These are phyloP conservation scores for Cebidichthys violaceus DNA, from an alignment of 2,113 vertebrate species.

Conservation along the genomic window DNA sequence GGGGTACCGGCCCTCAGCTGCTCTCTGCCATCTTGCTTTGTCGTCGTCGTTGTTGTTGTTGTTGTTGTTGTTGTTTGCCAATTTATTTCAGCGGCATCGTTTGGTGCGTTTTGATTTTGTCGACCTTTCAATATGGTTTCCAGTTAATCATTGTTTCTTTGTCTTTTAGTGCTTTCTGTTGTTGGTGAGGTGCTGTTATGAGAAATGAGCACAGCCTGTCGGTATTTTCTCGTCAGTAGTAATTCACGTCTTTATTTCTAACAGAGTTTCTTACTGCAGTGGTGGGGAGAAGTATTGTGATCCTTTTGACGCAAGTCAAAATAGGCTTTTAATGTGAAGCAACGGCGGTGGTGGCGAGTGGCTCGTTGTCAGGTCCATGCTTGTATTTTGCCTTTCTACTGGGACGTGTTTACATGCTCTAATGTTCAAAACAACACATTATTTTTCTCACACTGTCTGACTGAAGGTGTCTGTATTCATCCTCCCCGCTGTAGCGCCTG, in stretches of 20 bases:
- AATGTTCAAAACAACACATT: not conserved
- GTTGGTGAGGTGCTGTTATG: not conserved
- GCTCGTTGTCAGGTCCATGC: not conserved
- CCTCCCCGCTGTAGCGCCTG: not conserved
- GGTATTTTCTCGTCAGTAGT: not conserved
- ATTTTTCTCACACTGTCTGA: too few species aligned
- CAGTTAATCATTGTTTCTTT: not conserved
- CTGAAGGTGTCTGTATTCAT: not conserved
- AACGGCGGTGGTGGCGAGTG: not conserved
- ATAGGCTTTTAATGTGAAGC: not conserved
- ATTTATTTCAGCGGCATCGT: not conserved
- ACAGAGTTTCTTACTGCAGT: not conserved
- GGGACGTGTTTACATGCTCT: not conserved
- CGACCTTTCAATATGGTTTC: constrained; percentile 18
- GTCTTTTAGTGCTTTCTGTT: not conserved
- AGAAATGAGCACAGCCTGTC: not conserved
- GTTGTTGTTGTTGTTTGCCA: constrained; percentile 10
- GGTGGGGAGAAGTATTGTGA: not conserved
- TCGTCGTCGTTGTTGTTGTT: constrained; percentile 36
- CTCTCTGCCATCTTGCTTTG: constrained; percentile 65
- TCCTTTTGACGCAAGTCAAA: too few species aligned
- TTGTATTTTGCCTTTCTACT: not conserved
- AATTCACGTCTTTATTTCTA: constrained; percentile 6
- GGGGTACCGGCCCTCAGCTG: constrained; percentile 58
- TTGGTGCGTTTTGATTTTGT: not conserved